Evolutionary conservation across 2,113 vertebrate genomes (phyloP), one percentile per base, ranked within the genome.

Genomic region (Spea bombifrons): DNA sequence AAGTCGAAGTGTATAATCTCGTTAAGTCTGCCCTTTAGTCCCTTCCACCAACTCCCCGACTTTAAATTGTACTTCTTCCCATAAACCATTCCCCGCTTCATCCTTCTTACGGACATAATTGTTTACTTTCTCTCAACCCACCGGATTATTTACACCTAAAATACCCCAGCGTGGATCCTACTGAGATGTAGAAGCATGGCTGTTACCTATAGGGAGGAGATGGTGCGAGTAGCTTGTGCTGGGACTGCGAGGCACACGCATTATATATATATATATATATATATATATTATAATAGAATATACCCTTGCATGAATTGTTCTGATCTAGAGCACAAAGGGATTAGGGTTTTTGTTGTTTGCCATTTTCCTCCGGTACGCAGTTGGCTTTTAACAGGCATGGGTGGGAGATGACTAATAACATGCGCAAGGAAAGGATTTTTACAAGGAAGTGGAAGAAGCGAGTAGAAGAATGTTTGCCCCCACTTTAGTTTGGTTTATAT

Each of bases 1-100:
- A 96, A 96, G 94, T 93, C 92, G 91, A 90, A 89, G 91, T 84
- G 80, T 94, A 92, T 96, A 95, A 96, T 94, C 94, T 95, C 82
- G 93, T 94, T 95, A 96, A 91, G 91, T 89, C 90, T 86, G 88
- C 85, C 82, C 89, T 90, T 87, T 71, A 78, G 59, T 59, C 55
- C 76, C 69, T 66, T 46, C 69, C 61, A 71, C 16, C 55, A 63
- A 52, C 71, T 30, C 65, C 65, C 47, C 47, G 15, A 48, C 72
- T 47, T 57, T 47, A 30, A 30, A 30, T 30, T 30, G 1, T 30
- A 30, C 30, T 30, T 30, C 30, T 30, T 30, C 30, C 30, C 30
- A 30, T 30, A 30, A 30, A 30, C 30, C 30, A 30, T 30, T 30
- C 30, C 30, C 1, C 30, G 30, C 30, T 30, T 30, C 30, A 30